Conservation (phyloP, 2,888 invertebrate species). For the Cyclophora punctaria region DNA sequence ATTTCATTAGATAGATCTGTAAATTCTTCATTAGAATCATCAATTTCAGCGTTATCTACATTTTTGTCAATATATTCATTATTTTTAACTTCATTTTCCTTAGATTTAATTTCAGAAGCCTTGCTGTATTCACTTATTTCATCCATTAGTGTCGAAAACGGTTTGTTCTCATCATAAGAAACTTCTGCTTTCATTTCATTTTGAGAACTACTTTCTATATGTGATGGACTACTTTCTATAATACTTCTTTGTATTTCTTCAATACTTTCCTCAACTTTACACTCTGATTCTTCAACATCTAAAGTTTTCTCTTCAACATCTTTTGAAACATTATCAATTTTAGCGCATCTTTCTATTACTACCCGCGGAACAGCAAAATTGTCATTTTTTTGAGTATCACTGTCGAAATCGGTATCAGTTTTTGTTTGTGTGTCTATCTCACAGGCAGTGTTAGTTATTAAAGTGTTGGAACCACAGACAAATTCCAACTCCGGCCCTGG, state of each 20-base stretch:
- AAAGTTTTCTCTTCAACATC: no score
- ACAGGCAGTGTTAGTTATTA: slow-evolving; percentile 16
- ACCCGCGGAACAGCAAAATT: no score
- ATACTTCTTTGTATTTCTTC: neutral
- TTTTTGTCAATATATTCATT: no score
- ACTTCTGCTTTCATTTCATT: slow-evolving; percentile 5
- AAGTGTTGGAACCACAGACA: slow-evolving; percentile 46
- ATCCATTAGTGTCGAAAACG: slow-evolving; percentile 28
- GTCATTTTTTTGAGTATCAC: no score
- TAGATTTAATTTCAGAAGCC: slow-evolving; percentile 16
- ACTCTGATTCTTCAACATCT: neutral
- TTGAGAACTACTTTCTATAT: no score
- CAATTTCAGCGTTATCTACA: slow-evolving; percentile 1
- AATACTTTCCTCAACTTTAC: neutral
- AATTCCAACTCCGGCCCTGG: slow-evolving; percentile 69
- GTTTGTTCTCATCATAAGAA: slow-evolving; percentile 29
- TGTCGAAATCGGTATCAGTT: slow-evolving; percentile 8
- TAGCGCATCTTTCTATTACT: no score
- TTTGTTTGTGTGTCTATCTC: neutral
- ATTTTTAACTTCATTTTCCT: slow-evolving; percentile 17
- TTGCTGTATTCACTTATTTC: slow-evolving; percentile 32
- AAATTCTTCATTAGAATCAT: neutral
- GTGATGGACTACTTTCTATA: slow-evolving; percentile 6
- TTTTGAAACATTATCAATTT: no score
- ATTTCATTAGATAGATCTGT: no score